phyloP scores from a whole-genome alignment of 1,140 invertebrate species.

The Leptinotarsa lineolata region DNA sequence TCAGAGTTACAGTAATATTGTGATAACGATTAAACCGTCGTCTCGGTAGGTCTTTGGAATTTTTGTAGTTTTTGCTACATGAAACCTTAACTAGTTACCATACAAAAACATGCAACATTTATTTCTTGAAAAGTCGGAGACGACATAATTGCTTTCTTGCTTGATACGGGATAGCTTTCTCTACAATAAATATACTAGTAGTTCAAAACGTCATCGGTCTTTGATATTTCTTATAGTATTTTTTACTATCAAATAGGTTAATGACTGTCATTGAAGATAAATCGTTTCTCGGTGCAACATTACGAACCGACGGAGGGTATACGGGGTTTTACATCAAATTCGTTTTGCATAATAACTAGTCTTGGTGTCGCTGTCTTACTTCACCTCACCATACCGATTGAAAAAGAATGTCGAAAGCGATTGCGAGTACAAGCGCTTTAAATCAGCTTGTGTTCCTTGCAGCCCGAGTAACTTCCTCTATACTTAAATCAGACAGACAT shows the following conservation, averaged over 20 bases:
- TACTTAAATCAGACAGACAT: not conserved
- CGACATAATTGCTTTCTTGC: no score
- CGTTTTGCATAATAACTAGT: conserved; percentile 4
- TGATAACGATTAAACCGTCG: no score
- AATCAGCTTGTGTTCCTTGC: not conserved
- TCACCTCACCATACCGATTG: not conserved
- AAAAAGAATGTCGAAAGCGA: not conserved
- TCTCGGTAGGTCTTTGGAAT: no score
- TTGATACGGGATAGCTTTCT: no score
- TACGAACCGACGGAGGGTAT: not conserved
- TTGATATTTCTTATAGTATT: not conserved
- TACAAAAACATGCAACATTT: no score
- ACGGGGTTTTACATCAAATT: not conserved
- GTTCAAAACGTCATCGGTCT: no score
- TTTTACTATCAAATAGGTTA: conserved; percentile 4
- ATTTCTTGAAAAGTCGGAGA: no score
- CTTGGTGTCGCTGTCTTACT: not conserved
- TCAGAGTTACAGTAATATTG: no score
- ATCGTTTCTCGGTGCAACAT: not conserved
- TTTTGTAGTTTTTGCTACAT: no score
- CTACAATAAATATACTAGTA: no score
- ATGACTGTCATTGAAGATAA: conserved; percentile 3
- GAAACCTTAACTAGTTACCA: no score
- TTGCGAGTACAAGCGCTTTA: not conserved
- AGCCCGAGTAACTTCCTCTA: conserved; percentile 3